Evolutionary conservation across 2,113 vertebrate species (phyloP), one percentile per base, ranked within the genome.

Genomic region (Potamarius usumacintae): DNA sequence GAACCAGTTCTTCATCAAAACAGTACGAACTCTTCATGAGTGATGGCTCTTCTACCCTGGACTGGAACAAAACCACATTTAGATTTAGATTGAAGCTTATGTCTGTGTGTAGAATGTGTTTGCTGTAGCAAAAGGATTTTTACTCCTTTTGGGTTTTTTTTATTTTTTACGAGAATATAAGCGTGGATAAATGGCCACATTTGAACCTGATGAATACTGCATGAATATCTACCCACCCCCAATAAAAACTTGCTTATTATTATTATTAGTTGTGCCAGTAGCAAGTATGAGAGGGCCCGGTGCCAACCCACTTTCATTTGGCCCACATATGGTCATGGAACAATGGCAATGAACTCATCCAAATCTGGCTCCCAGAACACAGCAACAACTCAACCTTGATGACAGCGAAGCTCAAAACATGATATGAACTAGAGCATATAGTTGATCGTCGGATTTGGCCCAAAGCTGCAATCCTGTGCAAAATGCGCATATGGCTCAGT

Each of bases 1-100:
- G 90, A 94, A 95, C 60, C 87, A 95, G 86, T 55, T 96, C 50
- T 90, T 91, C 55, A 88, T 94, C 90, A 86, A 83, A 50, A 95
- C 90, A 60, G 95, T 95, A 91, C 93, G 91, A 15, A n/a, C 7
- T 14, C 20, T 57, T 25, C 62, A 20, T 60, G 42, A 85, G 5
- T 9, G 12, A 76, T 8, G 14, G 48, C 67, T 86, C 17, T 0
- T 63, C 60, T 52, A 12, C n/a, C n/a, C 52, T 30, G 63, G 22
- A 53, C 27, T 80, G 8, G n/a, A 65, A 0, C 22, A 17, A 76
- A 63, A 55, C 58, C n/a, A 85, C 14, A 57, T 7, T 57, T 58
- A 30, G 18, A 55, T 55, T 34, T 34, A 34, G 34, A 20, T 34
- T 57, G 30, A 60, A 53, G 18, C 50, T 5, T 22, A 5, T 52